A percentile compares a stretch with the other conserved stretches of the same genome.
Conservation (phyloP, 2,797 vertebrate genomes). For the Sandelia bainsii region DNA sequence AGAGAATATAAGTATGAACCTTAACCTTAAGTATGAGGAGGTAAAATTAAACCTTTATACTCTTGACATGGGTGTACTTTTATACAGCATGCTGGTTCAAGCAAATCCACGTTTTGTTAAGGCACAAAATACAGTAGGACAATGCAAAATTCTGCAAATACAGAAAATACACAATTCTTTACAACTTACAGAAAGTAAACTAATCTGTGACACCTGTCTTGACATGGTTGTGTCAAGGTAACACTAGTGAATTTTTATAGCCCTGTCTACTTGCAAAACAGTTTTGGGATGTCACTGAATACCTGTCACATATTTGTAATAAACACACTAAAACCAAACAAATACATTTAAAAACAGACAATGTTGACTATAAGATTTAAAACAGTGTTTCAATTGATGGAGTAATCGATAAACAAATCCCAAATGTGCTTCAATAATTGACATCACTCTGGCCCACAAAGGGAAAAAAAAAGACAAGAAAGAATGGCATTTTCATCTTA, state of each 20-base stretch:
- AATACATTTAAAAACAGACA: constrained; percentile 22
- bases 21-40: not conserved
- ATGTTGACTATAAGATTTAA: constrained; percentile 34
- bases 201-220: not conserved
- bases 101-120: not conserved
- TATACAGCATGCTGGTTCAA: not conserved
- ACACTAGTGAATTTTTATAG: constrained; percentile 5
- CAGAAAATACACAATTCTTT: not conserved
- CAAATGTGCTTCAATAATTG: constrained; percentile 43
- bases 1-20: not conserved
- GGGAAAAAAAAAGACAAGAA: constrained; percentile 18
- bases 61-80: no score
- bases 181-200: not conserved
- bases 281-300: constrained; percentile 2
- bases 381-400: constrained; percentile 2
- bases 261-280: not conserved
- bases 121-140: not conserved
- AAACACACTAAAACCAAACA: not conserved
- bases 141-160: not conserved
- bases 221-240: no score
- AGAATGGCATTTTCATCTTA: constrained; percentile 42
- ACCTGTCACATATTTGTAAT: constrained; percentile 2
- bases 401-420: constrained; percentile 29
- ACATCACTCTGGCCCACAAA: constrained; percentile 35
- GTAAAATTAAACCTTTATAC: not conserved